Percentiles rank a stretch among this genome's conserved stretches.
Evolutionary conservation across 53 echinoderm and acorn worm species (phyloP).

Genomic region (Astropecten irregularis): DNA sequence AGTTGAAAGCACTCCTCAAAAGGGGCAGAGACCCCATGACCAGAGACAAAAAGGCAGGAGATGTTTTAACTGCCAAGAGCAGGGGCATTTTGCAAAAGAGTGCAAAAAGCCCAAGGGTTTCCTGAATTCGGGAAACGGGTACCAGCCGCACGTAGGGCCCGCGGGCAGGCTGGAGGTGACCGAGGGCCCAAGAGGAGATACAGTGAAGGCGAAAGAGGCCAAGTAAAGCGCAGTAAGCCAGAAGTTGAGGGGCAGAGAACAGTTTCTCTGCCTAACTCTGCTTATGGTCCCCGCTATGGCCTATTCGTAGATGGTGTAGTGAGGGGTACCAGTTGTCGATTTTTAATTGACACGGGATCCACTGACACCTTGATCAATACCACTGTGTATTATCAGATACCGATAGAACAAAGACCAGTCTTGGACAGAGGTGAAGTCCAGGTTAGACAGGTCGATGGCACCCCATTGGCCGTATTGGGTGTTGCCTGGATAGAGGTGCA

Average conservation of each 20-base stretch:
- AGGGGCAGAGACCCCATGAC: not conserved
- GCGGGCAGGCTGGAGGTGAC: not conserved
- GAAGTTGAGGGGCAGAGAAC: not conserved
- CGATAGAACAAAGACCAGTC: conserved; percentile 15
- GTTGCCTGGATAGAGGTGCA: conserved; percentile 31
- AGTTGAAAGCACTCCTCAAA: not conserved
- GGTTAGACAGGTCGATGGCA: too few species aligned
- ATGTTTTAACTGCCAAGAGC: not conserved
- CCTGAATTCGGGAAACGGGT: not conserved
- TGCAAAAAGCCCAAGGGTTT: not conserved
- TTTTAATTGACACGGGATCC: conserved; percentile 60
- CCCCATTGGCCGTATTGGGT: too few species aligned
- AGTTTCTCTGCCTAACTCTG: not conserved
- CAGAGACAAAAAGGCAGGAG: not conserved
- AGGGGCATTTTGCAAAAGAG: not conserved
- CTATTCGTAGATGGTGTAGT: too few species aligned
- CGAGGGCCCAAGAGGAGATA: conserved; percentile 4
- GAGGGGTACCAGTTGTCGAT: too few species aligned
- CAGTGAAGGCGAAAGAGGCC: not conserved
- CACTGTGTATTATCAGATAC: conserved; percentile 29
- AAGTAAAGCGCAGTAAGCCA: not conserved
- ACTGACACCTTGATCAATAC: conserved; percentile 48
- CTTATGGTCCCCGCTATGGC: not conserved
- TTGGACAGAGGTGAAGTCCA: not conserved
- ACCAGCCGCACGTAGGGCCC: not conserved